phyloP scores from a whole-genome alignment of 2,888 invertebrate species.

The Mesorhabditis spiculigera region DNA sequence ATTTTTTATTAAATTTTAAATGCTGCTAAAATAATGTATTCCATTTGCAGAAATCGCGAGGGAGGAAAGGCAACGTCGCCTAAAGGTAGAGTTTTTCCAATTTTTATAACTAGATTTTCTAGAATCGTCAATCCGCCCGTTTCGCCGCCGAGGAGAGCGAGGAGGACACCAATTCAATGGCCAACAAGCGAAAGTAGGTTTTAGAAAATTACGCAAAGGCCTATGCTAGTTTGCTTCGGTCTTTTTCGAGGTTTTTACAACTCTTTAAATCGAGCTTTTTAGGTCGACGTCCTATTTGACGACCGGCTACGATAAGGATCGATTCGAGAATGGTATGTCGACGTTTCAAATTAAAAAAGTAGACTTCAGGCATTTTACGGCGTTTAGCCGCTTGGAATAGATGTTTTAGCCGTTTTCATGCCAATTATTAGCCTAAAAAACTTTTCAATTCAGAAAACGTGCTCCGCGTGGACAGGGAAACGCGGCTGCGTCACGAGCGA shows the following conservation, averaged over 20 bases:
- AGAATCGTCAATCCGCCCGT: slow-evolving; percentile 2
- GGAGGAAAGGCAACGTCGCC: too few species aligned
- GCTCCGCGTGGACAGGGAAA: slow-evolving; percentile 26
- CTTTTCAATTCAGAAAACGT: slow-evolving; percentile 19
- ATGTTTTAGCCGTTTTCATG: too few species aligned
- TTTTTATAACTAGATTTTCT: neutral
- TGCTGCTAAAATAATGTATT: too few species aligned
- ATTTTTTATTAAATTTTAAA: too few species aligned
- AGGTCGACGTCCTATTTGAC: neutral
- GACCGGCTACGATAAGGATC: neutral
- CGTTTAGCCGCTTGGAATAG: too few species aligned
- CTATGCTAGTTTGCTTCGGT: too few species aligned
- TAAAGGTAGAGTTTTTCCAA: too few species aligned
- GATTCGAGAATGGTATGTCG: neutral
- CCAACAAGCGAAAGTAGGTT: neutral
- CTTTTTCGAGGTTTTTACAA: too few species aligned
- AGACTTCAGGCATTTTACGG: too few species aligned
- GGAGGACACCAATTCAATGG: neutral
- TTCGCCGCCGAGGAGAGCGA: slow-evolving; percentile 3
- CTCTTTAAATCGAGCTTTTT: neutral
- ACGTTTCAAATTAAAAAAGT: too few species aligned
- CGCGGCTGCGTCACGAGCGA: slow-evolving; percentile 31
- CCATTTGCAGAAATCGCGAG: too few species aligned
- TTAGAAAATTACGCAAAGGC: neutral
- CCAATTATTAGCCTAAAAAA: too few species aligned